Percentiles rank a stretch among this genome's conserved stretches.
These are phyloP conservation scores for Hypanus sabinus DNA, from an alignment of 2,113 vertebrate genomes.

Conservation along the genomic window DNA sequence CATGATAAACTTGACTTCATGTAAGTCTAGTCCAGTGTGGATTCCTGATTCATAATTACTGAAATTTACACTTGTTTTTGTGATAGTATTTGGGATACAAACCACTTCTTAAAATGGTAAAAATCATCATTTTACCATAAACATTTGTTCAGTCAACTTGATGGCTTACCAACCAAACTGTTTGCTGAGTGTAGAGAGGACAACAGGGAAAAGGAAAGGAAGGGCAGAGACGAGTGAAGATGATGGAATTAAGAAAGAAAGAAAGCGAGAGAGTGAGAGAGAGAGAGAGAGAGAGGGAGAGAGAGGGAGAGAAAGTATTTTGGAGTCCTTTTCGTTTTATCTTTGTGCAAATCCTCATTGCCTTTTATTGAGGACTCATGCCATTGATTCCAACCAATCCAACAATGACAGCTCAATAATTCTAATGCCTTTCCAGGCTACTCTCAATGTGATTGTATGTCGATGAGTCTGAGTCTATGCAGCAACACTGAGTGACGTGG, in stretches of 20 bases:
- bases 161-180: neutral
- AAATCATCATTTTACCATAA: neutral
- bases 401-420: neutral
- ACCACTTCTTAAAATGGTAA: neutral
- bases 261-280: neutral
- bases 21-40: neutral
- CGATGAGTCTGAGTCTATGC: neutral
- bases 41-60: neutral
- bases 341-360: neutral
- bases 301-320: neutral
- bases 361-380: constrained; percentile 3
- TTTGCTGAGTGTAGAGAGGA: neutral
- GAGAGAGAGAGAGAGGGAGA: neutral
- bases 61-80: neutral
- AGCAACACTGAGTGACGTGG: neutral
- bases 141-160: neutral
- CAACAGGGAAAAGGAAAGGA: neutral
- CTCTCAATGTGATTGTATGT: neutral
- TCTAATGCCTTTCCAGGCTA: constrained; percentile 1
- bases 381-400: neutral
- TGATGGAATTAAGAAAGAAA: neutral
- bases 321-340: neutral
- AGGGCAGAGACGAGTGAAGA: neutral
- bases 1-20: neutral
- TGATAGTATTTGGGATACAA: neutral